Conservation (phyloP, 2,113 vertebrate genomes). For the Dendrocopos noguchii region DNA sequence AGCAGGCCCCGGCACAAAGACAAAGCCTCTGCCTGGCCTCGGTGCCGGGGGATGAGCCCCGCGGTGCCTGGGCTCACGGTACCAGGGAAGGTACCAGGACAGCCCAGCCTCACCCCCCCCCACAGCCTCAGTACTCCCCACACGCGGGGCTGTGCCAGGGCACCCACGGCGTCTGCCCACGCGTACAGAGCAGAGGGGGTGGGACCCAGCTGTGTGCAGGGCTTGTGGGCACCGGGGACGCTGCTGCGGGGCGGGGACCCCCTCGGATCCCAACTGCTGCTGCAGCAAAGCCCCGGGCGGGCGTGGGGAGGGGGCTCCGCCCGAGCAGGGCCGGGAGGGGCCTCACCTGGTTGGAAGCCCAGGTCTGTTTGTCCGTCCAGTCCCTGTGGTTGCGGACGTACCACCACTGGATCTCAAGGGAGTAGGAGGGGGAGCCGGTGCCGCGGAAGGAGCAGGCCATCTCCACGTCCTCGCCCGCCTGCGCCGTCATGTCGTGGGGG, state of each 20-base stretch:
- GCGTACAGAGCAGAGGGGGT: not conserved
- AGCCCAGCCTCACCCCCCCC: fast-evolving
- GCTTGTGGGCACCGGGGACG: fast-evolving
- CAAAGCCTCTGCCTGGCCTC: not conserved
- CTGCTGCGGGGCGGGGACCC: fast-evolving
- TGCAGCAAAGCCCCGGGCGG: not conserved
- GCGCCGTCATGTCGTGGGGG: slow-evolving; percentile 88
- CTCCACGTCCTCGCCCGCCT: slow-evolving; percentile 91
- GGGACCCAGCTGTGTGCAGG: not conserved
- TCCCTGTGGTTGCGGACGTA: slow-evolving; percentile 86
- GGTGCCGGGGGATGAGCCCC: not conserved
- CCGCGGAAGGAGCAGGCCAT: slow-evolving; percentile 98
- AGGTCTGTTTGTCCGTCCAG: slow-evolving; percentile 83
- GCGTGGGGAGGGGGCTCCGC: fast-evolving
- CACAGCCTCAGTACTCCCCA: not conserved
- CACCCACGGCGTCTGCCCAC: not conserved
- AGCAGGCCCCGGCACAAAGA: not conserved
- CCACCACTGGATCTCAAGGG: slow-evolving; percentile 99
- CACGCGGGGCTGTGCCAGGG: fast-evolving
- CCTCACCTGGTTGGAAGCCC: slow-evolving; percentile 85
- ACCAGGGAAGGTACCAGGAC: not conserved
- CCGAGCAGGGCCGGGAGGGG: not conserved
- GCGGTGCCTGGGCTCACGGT: not conserved
- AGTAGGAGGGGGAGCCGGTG: slow-evolving; percentile 88
- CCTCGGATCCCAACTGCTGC: not conserved